Base-by-base conservation (phyloP, 2,888 invertebrate genomes). In the Erynnis tages region DNA sequence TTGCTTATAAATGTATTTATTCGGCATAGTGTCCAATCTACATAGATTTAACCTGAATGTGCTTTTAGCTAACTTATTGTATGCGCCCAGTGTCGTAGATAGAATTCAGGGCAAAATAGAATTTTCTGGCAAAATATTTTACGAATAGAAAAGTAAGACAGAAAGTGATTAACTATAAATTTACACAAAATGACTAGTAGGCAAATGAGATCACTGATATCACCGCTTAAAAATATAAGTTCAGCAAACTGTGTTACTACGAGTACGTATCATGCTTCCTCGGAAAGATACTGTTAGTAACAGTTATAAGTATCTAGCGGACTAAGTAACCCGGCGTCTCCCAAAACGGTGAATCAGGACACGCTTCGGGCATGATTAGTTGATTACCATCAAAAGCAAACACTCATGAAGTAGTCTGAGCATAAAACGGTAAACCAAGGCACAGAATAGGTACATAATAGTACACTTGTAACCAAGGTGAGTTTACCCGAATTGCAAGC, bases 1-100 rank as follows among this genome's bases (percentile, higher is more conserved):
- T 27, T 43, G 6, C 29, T 43, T 6, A 43, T 43, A 11, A 43
- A 43, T 29, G 29, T 29, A 43, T 43, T 27, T 41, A 29, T 29
- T 29, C 4, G 4, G 29, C 11, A 11, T 17, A 13, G 21, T 23
- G 11, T 17, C 27, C 19, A 19, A 10, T 35, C 17, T 35, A 19
- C 27, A 41, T 6, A 11, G 7, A 29, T 16, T 16, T 11, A 41
- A 17, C 10, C 35, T 35, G n/a, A n/a, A n/a, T n/a, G n/a, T n/a
- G n/a, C n/a, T n/a, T n/a, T n/a, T n/a, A n/a, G n/a, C n/a, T n/a
- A n/a, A n/a, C n/a, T n/a, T n/a, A n/a, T n/a, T n/a, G n/a, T n/a
- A n/a, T n/a, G n/a, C n/a, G n/a, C n/a, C n/a, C n/a, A n/a, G n/a
- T n/a, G n/a, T n/a, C n/a, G n/a, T n/a, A n/a, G n/a, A 29, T 11